A percentile compares a stretch with the other conserved stretches of the same genome.
phyloP scores from a whole-genome alignment of 2,888 invertebrate genomes.

The Epirrita christyi region DNA sequence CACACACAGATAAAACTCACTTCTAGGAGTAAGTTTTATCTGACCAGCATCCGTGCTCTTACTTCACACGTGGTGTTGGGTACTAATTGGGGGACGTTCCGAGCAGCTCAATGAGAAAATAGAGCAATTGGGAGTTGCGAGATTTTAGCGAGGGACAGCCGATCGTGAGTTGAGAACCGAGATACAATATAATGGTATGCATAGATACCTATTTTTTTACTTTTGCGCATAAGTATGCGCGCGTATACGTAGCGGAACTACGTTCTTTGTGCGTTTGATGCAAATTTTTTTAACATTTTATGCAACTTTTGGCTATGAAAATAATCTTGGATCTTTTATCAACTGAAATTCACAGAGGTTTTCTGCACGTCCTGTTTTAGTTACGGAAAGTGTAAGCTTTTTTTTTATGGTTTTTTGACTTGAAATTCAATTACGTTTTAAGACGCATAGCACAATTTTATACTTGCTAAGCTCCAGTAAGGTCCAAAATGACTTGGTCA shows the following conservation, averaged over 20 bases:
- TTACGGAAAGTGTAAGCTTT: not conserved
- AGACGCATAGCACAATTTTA: no score
- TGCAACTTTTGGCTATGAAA: no score
- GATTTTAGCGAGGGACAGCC: constrained; percentile 42
- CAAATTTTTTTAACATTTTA: not conserved
- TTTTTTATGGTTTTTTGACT: no score
- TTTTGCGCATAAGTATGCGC: not conserved
- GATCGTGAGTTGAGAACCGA: constrained; percentile 17
- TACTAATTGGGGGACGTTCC: constrained; percentile 68
- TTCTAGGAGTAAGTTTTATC: constrained; percentile 78
- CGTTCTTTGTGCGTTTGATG: not conserved
- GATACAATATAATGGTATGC: constrained; percentile 19
- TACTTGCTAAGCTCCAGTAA: no score
- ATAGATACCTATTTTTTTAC: not conserved
- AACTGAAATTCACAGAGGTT: no score
- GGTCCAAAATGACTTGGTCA: no score
- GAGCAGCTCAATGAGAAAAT: constrained; percentile 62
- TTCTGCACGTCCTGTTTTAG: not conserved
- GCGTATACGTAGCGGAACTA: not conserved
- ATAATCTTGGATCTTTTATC: no score
- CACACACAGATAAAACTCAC: no score
- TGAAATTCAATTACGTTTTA: no score
- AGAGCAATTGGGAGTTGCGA: constrained; percentile 37
- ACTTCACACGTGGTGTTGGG: constrained; percentile 73
- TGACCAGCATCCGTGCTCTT: constrained; percentile 66